Evolutionary conservation across 2,888 invertebrate genomes (phyloP), one percentile per base, ranked within the genome.

Genomic region (Polydrusus cervinus): DNA sequence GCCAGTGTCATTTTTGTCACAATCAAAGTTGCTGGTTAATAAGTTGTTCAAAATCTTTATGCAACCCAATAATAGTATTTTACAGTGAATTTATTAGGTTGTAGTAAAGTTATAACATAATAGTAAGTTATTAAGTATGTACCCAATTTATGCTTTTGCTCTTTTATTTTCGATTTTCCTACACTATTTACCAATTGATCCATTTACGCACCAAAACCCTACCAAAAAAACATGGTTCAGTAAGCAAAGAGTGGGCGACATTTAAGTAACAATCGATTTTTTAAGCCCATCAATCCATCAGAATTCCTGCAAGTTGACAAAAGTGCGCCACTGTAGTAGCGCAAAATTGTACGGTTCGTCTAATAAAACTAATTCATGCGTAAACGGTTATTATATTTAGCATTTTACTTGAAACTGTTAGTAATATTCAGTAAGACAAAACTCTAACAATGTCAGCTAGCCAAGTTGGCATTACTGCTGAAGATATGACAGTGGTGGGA

Each of bases 331-430:
- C 67, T 51, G 66, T 14, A 45, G 60, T 76, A 75, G 75, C 75
- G 78, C 68, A 76, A 75, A 78, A 78, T 76, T 70, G 64, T 74
- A 78, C 64, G 67, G 65, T 72, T 72, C 64, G 57, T 64, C 43
- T 18, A 65, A 68, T 71, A 75, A 73, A 73, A 70, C 57, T 71
- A 86, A 85, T 85, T 86, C 82, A 86, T 82, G 85, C 86, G 85
- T 82, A 85, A 85, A 85, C 81, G 75, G 55, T 78, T 84, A 82
- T 86, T 86, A 85, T 86, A 85, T 84, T 85, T 83, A 84, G 81
- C 84, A 85, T 86, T 85, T 85, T 43, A 71, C 20, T 55, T 20
- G 53, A 77, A 69, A 75, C 75, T 73, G 75, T 75, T 71, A 47
- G 71, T 49, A 74, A 74, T 51, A 74, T 51, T 61, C 57, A 61